Evolutionary conservation across 2,113 vertebrate species (phyloP).

Genomic region (Brachypodius melanocephalos): DNA sequence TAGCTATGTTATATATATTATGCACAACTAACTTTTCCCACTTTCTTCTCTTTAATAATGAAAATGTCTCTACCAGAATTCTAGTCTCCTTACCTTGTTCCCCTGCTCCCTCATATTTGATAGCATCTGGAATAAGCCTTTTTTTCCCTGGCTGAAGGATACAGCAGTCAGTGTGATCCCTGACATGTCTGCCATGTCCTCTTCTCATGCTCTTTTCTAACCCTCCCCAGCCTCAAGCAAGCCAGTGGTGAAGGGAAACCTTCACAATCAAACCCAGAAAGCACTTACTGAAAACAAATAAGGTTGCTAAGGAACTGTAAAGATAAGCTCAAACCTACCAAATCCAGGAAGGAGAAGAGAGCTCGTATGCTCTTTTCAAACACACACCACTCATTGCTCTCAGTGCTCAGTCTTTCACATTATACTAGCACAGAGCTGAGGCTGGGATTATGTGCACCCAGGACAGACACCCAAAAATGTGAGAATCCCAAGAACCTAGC

Average conservation of each 20-base stretch:
- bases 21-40: background rate
- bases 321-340: slow-evolving; percentile 26
- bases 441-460: background rate
- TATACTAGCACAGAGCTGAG: background rate
- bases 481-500: background rate
- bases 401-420: background rate
- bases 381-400: background rate
- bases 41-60: background rate
- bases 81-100: background rate
- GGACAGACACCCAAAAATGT: background rate
- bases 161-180: background rate
- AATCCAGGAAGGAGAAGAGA: background rate
- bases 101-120: background rate
- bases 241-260: background rate
- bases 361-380: background rate
- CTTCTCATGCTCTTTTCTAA: background rate
- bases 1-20: background rate
- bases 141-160: background rate
- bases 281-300: background rate
- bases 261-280: slow-evolving; percentile 8
- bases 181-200: fast-evolving
- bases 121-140: background rate
- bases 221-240: background rate
- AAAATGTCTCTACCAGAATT: background rate
- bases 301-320: slow-evolving; percentile 21